Percentiles rank a stretch among this genome's conserved stretches.
phyloP scores from a whole-genome alignment of 2,888 invertebrate species.

The Trachelus troglodyta region DNA sequence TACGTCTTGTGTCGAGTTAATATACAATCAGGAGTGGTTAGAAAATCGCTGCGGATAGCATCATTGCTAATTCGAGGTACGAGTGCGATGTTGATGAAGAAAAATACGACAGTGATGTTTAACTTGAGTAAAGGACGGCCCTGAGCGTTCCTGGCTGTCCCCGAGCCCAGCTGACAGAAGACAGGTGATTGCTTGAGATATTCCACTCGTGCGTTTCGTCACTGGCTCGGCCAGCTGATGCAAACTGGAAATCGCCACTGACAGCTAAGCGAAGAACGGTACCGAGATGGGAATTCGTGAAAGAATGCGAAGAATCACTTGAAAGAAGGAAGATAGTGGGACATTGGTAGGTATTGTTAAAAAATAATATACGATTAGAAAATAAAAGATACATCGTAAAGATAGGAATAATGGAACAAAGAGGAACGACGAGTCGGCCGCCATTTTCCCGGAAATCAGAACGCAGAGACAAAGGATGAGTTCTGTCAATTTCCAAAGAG shows the following conservation, averaged over 20 bases:
- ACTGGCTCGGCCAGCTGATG: not conserved
- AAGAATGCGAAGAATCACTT: not conserved
- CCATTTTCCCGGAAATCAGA: not conserved
- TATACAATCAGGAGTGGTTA: not conserved
- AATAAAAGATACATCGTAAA: not conserved
- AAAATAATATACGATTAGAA: not conserved
- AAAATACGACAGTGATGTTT: not conserved
- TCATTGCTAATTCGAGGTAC: not conserved
- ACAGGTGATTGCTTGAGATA: not conserved
- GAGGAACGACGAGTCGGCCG: not conserved
- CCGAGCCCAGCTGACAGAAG: not conserved
- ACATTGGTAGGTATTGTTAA: not conserved
- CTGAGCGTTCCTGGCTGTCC: not conserved
- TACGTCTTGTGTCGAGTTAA: not conserved
- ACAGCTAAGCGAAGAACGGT: not conserved
- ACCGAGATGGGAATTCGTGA: not conserved
- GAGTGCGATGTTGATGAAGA: not conserved
- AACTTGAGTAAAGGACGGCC: not conserved
- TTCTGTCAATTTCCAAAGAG: not conserved
- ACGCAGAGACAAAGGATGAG: not conserved
- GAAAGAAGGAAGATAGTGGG: not conserved
- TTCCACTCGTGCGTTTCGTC: not conserved
- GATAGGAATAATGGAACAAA: not conserved
- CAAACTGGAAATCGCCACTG: not conserved
- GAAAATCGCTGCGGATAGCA: not conserved